Evolutionary conservation across 2,113 vertebrate species (phyloP).

Genomic region (Capra hircus): DNA sequence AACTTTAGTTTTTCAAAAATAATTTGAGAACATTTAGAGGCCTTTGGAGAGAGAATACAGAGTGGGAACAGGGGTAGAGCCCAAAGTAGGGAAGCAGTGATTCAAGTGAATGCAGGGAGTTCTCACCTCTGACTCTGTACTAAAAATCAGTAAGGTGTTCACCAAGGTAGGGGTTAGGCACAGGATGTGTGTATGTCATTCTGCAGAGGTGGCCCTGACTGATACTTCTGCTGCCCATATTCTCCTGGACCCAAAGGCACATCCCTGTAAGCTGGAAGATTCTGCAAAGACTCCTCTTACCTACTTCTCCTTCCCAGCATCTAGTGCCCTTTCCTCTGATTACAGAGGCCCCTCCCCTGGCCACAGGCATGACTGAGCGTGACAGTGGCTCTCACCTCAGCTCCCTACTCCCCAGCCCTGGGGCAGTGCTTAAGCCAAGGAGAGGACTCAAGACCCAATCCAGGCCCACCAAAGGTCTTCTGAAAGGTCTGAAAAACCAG

Average conservation of each 20-base stretch:
- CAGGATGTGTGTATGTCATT: rapidly evolving
- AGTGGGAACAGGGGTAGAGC: neutral
- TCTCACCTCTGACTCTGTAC: neutral
- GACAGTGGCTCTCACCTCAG: neutral
- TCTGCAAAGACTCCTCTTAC: neutral
- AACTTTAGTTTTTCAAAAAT: slow-evolving; percentile 68
- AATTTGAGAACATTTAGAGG: slow-evolving; percentile 53
- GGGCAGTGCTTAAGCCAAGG: neutral
- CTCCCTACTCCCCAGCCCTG: neutral
- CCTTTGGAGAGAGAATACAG: slow-evolving; percentile 23
- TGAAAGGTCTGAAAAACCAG: neutral
- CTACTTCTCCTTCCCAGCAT: neutral
- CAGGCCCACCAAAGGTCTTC: neutral
- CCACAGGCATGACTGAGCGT: neutral
- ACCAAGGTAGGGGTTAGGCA: neutral
- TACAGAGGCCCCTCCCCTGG: neutral
- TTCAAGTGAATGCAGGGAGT: neutral
- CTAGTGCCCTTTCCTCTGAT: neutral
- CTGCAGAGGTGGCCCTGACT: neutral
- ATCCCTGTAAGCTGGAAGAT: neutral
- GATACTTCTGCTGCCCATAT: neutral
- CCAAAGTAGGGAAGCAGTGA: neutral
- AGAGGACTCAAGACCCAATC: neutral
- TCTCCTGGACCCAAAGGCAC: neutral
- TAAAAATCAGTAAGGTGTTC: neutral